A percentile compares a stretch with the other conserved stretches of the same genome.
Conservation (phyloP, 2,113 vertebrate species). For the Megaceryle maxima region DNA sequence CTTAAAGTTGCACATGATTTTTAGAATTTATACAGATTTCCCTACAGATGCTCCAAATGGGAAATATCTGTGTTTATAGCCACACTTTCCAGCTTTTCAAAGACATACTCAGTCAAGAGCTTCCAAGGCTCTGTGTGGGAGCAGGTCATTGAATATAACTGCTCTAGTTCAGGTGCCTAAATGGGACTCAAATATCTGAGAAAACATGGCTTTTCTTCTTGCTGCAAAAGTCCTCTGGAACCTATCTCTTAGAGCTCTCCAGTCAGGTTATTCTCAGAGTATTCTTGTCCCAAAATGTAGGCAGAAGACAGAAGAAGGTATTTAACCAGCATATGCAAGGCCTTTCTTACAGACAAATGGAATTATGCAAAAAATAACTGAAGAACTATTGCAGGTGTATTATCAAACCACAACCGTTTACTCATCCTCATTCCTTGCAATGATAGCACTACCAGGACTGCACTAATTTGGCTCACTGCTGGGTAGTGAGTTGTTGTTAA, state of each 20-base stretch:
- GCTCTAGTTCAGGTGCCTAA: not conserved
- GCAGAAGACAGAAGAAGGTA: not conserved
- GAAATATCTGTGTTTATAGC: not conserved
- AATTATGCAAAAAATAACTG: not conserved
- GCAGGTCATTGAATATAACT: not conserved
- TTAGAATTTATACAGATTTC: slow-evolving; percentile 21
- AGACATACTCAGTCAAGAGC: not conserved
- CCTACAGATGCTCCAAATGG: not conserved
- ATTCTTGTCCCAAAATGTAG: not conserved
- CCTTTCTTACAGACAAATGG: not conserved
- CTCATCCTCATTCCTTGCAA: not conserved
- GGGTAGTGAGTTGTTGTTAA: not conserved
- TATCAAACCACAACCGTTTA: not conserved
- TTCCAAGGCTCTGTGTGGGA: not conserved
- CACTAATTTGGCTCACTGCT: not conserved
- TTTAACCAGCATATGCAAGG: not conserved
- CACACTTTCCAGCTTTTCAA: not conserved
- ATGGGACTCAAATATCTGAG: not conserved
- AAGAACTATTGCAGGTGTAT: not conserved
- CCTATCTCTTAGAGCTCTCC: not conserved
- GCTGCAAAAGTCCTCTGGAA: not conserved
- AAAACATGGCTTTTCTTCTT: not conserved
- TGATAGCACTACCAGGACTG: not conserved
- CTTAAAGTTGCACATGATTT: not conserved
- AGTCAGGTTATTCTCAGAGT: not conserved